phyloP scores from a whole-genome alignment of 1,140 invertebrate species.

The Venustaconcha ellipsiformis region DNA sequence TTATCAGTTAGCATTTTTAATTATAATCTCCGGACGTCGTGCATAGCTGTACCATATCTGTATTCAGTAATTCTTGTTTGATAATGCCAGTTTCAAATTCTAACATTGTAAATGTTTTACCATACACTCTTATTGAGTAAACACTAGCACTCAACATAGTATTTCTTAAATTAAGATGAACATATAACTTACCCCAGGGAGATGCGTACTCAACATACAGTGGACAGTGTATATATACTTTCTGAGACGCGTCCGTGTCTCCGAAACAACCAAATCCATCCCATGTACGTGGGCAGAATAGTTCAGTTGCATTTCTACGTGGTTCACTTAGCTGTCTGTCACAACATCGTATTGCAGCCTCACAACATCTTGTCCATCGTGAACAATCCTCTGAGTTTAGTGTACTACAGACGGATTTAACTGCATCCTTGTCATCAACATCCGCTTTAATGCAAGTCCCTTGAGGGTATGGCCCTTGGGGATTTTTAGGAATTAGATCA shows the following conservation, averaged over 20 bases:
- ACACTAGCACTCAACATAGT: too few relatives aligned
- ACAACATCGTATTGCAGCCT: slow-evolving; percentile 36
- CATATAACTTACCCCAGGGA: slow-evolving; percentile 16
- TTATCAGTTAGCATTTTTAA: too few relatives aligned
- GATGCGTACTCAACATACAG: slow-evolving; percentile 36
- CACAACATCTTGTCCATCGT: slow-evolving; percentile 40
- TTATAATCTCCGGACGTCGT: too few relatives aligned
- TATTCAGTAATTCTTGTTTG: too few relatives aligned
- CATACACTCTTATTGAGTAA: too few relatives aligned
- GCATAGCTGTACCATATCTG: too few relatives aligned
- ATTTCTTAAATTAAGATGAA: too few relatives aligned
- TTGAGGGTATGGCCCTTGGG: not conserved
- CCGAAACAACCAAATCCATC: slow-evolving; percentile 51
- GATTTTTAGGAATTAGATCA: slow-evolving; percentile 10
- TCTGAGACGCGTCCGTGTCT: slow-evolving; percentile 25
- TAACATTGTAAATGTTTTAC: too few relatives aligned
- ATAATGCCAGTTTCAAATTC: too few relatives aligned
- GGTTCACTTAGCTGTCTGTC: slow-evolving; percentile 20
- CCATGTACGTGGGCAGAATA: slow-evolving; percentile 47
- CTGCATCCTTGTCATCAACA: slow-evolving; percentile 23
- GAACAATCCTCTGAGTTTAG: slow-evolving; percentile 31
- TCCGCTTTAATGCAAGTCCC: slow-evolving; percentile 27
- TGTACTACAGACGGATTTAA: slow-evolving; percentile 21
- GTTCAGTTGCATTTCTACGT: not conserved
- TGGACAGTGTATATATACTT: slow-evolving; percentile 34